phyloP scores from a whole-genome alignment of 2,113 vertebrate species.

The Thunnus maccoyii region DNA sequence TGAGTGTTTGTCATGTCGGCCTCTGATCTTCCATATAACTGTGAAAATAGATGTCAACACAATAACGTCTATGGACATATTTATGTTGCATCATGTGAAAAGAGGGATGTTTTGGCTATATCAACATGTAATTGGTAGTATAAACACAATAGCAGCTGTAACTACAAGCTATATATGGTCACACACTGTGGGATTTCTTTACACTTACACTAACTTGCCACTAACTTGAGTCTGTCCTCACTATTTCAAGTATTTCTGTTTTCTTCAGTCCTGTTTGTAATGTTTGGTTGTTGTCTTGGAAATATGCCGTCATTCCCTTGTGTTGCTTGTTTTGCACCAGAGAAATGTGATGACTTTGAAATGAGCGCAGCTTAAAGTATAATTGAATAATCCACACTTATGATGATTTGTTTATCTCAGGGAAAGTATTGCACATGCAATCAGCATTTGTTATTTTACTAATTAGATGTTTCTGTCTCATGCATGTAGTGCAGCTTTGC shows the following conservation, averaged over 20 bases:
- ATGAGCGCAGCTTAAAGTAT: background rate
- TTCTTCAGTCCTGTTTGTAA: background rate
- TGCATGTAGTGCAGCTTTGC: slow-evolving; percentile 15
- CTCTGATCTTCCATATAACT: slow-evolving; percentile 18
- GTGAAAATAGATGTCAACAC: slow-evolving; percentile 22
- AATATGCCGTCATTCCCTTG: background rate
- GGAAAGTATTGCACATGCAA: slow-evolving; percentile 59
- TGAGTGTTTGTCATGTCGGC: background rate
- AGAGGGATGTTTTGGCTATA: background rate
- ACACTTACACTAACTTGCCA: background rate
- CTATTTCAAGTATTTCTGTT: background rate
- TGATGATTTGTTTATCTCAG: slow-evolving; percentile 55
- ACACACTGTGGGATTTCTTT: background rate
- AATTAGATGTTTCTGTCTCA: slow-evolving; percentile 16
- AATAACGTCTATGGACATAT: background rate
- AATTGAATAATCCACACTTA: background rate
- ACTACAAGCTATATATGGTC: background rate
- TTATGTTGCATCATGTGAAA: slow-evolving; percentile 1
- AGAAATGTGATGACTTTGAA: slow-evolving; percentile 29
- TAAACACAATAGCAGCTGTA: background rate
- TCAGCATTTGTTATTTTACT: slow-evolving; percentile 21
- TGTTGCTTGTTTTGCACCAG: slow-evolving; percentile 37
- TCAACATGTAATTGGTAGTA: background rate
- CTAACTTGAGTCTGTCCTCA: background rate
- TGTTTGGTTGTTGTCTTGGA: slow-evolving; percentile 15